Evolutionary conservation across 2,113 vertebrate genomes (phyloP), one percentile per base, ranked within the genome.

Genomic region (Atherinomorus stipes): DNA sequence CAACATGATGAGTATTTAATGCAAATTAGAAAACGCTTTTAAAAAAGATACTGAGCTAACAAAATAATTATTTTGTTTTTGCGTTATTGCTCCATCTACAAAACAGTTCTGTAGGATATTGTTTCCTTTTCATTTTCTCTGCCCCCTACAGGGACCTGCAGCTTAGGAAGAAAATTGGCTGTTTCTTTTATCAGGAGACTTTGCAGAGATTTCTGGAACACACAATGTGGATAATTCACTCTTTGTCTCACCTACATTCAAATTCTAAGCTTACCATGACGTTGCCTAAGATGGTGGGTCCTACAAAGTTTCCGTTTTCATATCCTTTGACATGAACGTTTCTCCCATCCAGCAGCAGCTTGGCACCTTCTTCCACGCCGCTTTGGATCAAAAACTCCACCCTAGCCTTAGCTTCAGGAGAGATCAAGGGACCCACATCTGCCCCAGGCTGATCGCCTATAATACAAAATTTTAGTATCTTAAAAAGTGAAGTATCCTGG

Each of bases 271-370:
- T 95, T 73, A 99, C 97, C 93, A 90, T 95, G 44, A 99, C 97
- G 7, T 93, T 92, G 61, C 87, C 83, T 67, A 99, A 93, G 83
- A 99, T 96, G 0, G 98, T 99, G 57, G 98, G 97, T 59, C 97
- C 98, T 50, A 99, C 97, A 85, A 99, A 99, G 91, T 98, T 99
- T 59, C 98, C 98, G n/a, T 94, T 96, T 88, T 99, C 98, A 72
- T 95, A 99, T 70, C 97, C 98, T 89, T 97, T 98, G 69, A 99
- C 97, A 51, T 94, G 93, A 67, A 97, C 93, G 0, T 93, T 94
- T 71, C 97, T 94, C 31, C 98, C 98, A n/a, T 99, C 98, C 56
- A 99, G 93, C 74, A 99, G 94, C 79, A 99, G 74, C 4, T 85
- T 92, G 26, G 97, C 97, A 1, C 98, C 98, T 79, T 99, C 96